phyloP scores from a whole-genome alignment of 1,140 invertebrate species.

The Apocrypta bakeri region DNA sequence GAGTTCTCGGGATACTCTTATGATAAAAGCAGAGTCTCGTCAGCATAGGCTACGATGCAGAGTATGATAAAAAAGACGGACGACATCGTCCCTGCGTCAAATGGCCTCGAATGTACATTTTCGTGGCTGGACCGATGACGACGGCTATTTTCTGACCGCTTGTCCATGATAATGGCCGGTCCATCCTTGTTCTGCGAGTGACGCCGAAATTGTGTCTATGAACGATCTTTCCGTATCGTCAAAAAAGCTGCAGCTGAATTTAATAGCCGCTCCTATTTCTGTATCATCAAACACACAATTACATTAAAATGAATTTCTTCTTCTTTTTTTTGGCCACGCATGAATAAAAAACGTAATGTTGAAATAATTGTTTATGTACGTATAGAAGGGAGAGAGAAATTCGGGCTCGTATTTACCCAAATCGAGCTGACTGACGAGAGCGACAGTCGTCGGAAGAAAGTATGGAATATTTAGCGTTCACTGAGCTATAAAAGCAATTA shows the following conservation, averaged over 20 bases:
- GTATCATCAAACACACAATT: too few relatives aligned
- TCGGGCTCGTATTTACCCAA: slow-evolving; percentile 67
- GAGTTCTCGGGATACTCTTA: too few relatives aligned
- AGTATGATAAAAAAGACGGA: slow-evolving; percentile 16
- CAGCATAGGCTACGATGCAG: neutral
- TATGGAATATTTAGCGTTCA: slow-evolving; percentile 75
- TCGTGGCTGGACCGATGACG: neutral
- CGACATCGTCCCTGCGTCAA: slow-evolving; percentile 33
- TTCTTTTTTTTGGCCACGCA: too few relatives aligned
- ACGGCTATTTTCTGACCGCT: neutral
- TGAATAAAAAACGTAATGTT: too few relatives aligned
- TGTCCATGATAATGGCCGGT: slow-evolving; percentile 23
- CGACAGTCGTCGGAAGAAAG: slow-evolving; percentile 66
- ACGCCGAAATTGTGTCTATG: neutral
- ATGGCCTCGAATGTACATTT: slow-evolving; percentile 23
- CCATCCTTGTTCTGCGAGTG: slow-evolving; percentile 14
- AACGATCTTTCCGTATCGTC: neutral
- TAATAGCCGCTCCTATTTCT: neutral
- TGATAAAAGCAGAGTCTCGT: neutral
- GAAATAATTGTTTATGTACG: too few relatives aligned
- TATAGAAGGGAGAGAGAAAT: slow-evolving; percentile 30
- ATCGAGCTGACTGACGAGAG: slow-evolving; percentile 64
- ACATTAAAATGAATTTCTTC: too few relatives aligned
- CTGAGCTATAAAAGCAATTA: slow-evolving; percentile 75
- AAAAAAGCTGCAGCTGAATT: neutral